Conservation (phyloP, 2,888 invertebrate genomes). For the Rhodophaea formosa region DNA sequence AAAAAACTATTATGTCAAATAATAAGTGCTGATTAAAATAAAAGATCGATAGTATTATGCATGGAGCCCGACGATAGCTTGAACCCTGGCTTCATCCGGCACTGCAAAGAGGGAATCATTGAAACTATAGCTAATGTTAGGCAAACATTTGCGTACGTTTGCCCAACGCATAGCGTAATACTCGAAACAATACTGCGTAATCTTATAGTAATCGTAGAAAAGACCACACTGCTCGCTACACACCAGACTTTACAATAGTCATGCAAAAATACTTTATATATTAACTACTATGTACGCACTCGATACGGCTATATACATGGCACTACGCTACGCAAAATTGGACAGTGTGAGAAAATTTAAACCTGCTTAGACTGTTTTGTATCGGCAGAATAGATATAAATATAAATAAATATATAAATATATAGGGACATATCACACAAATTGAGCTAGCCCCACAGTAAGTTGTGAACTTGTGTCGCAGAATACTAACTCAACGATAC, state of each 20-base stretch:
- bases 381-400: too few species aligned
- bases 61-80: too few species aligned
- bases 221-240: slow-evolving; percentile 19
- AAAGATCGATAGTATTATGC: too few species aligned
- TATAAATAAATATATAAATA: too few species aligned
- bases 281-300: slow-evolving; percentile 14
- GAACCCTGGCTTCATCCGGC: too few species aligned
- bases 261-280: slow-evolving; percentile 27
- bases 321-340: slow-evolving; percentile 18
- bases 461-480: too few species aligned
- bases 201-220: slow-evolving; percentile 8
- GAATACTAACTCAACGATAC: too few species aligned
- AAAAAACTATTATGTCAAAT: too few species aligned
- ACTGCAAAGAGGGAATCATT: not conserved
- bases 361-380: too few species aligned
- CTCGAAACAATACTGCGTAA: not conserved
- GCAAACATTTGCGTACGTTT: not conserved
- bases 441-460: too few species aligned
- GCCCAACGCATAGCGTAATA: not conserved
- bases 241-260: slow-evolving; percentile 24
- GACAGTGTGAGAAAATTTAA: slow-evolving; percentile 9
- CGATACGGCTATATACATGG: slow-evolving; percentile 17
- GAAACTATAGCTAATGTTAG: not conserved
- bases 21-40: too few species aligned
- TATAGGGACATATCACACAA: too few species aligned